Evolutionary conservation across 1,140 invertebrate genomes (phyloP), one percentile per base, ranked within the genome.

Genomic region (Chrysomallon squamiferum): DNA sequence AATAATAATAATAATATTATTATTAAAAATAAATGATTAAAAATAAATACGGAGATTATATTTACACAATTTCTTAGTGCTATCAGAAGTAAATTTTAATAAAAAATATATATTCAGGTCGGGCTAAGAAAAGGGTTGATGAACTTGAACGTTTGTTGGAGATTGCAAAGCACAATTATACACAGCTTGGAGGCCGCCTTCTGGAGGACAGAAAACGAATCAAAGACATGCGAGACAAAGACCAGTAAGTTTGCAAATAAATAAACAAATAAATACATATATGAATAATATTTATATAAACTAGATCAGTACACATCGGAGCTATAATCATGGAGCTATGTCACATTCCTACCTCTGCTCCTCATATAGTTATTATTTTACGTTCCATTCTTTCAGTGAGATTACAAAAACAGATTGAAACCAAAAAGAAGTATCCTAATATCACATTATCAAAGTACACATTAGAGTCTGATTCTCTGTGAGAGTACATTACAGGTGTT

Each of bases 111-210:
- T n/a, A 65, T 64, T n/a, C 64, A 86, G 84, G 77, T 33, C 65
- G 85, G 50, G 85, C 85, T n/a, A 82, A 79, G 66, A 71, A 78
- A 57, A 82, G 76, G 52, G 65, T 86, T 43, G 79, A 84, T 29
- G 84, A 87, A 52, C 59, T 86, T n/a, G 78, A 84, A 61, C 72
- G 81, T 59, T 68, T 80, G 25, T 45, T 85, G 29, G 81, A 84
- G 32, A 78, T 86, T 30, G 83, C 86, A 27, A 85, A 84, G 60
- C 82, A 77, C 60, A 87, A 87, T 63, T 87, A 76, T 66, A 74
- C 76, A 25, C 85, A 86, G 68, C 68, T 86, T n/a, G 86, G 86
- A 33, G 86, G 86, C 13, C 71, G 70, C 22, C 35, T 86, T 38
- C 50, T 74, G 13, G 84, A 86, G 56, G 82, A 84, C 63, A 71